phyloP scores from a whole-genome alignment of 2,888 invertebrate species.

The Scaptomyza tumidula region DNA sequence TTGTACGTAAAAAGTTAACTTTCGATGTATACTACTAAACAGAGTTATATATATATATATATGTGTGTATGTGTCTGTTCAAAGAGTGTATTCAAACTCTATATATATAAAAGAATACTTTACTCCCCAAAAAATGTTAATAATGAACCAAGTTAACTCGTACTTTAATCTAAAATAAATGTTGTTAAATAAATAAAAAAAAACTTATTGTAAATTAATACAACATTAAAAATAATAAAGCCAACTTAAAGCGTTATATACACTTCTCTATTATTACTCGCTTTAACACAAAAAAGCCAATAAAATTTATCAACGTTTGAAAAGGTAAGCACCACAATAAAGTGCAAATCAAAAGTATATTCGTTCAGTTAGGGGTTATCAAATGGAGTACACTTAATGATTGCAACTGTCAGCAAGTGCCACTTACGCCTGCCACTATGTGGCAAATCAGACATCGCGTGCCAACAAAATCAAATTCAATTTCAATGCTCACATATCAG shows the following conservation, averaged over 20 bases:
- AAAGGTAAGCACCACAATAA: constrained; percentile 40
- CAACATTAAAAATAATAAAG: constrained; percentile 14
- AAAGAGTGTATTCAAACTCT: constrained; percentile 8
- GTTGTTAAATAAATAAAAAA: constrained; percentile 12
- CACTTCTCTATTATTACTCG: constrained; percentile 13
- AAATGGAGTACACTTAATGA: background rate
- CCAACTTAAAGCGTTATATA: background rate
- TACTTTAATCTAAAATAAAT: constrained; percentile 14
- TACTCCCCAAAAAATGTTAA: constrained; percentile 11
- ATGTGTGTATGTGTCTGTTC: constrained; percentile 18
- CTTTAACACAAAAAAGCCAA: background rate
- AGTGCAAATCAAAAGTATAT: constrained; percentile 2
- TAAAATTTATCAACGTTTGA: constrained; percentile 39
- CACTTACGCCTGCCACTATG: constrained; percentile 6
- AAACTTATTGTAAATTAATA: constrained; percentile 19
- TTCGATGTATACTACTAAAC: constrained; percentile 54
- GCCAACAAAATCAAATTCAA: constrained; percentile 41
- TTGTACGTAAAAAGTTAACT: constrained; percentile 54
- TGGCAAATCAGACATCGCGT: constrained; percentile 1
- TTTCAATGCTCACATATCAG: constrained; percentile 22
- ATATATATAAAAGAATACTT: constrained; percentile 8
- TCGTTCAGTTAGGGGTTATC: background rate
- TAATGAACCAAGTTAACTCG: constrained; percentile 5
- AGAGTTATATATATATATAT: constrained; percentile 16
- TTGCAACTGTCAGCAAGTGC: constrained; percentile 4